phyloP scores from a whole-genome alignment of 2,888 invertebrate species.

The Omphaloscelis lunosa region DNA sequence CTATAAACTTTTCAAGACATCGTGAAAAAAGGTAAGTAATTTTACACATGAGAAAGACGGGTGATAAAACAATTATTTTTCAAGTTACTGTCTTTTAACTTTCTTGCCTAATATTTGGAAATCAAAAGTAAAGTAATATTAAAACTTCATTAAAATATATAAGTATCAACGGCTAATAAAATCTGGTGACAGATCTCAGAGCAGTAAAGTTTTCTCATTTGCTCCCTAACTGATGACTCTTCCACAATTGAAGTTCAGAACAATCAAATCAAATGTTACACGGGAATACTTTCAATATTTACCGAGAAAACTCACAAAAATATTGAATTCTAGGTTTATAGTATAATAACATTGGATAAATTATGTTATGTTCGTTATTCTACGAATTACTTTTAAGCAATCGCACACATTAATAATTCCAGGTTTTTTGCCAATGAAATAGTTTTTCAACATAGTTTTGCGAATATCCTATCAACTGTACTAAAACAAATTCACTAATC shows the following conservation, averaged over 20 bases:
- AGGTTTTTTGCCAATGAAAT: neutral
- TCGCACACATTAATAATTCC: neutral
- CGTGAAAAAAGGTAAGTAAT: neutral
- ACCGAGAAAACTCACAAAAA: neutral
- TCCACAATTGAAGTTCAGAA: slow-evolving; percentile 39
- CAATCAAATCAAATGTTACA: slow-evolving; percentile 36
- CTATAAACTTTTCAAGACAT: neutral
- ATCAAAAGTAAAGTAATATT: slow-evolving; percentile 13
- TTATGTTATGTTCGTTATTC: neutral
- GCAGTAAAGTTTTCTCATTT: slow-evolving; percentile 40
- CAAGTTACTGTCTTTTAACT: neutral
- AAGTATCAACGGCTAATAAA: slow-evolving; percentile 42
- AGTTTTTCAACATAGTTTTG: slow-evolving; percentile 9
- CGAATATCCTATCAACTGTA: slow-evolving; percentile 18
- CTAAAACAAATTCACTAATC: slow-evolving; percentile 54
- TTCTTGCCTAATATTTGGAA: neutral
- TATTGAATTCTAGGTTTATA: neutral
- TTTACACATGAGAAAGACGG: neutral
- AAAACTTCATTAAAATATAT: slow-evolving; percentile 22
- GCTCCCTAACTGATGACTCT: slow-evolving; percentile 44
- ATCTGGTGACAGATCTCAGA: slow-evolving; percentile 31
- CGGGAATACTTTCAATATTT: slow-evolving; percentile 25
- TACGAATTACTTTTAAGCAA: neutral
- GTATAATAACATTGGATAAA: neutral
- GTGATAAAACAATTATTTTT: neutral